Base-by-base conservation (phyloP, 1,140 invertebrate genomes). In the Nymphalis io region DNA sequence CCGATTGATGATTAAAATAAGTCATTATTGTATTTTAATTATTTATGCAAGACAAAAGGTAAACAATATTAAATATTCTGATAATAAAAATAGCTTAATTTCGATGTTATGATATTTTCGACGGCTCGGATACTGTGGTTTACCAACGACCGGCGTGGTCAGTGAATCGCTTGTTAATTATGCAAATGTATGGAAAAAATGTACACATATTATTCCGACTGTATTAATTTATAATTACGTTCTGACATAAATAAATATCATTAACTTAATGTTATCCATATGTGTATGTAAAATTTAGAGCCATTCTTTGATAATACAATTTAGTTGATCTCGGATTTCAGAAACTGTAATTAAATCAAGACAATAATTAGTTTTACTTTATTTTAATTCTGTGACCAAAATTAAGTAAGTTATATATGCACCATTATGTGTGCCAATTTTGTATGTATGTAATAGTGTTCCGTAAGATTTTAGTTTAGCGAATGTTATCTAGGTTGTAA, bases 81-180 rank as follows among this genome's bases (percentile, higher is more conserved):
- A 51, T 27, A 27, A 55, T 8, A 23, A n/a, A 55, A 55, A 33
- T 55, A 27, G 51, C 20, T 55, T 27, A 44, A 21, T 33, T 23
- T 48, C 42, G 23, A 27, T 61, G 42, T 23, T 46, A 44, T 61
- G 42, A 48, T 33, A 48, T 63, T 53, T 33, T 38, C 48, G 39
- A 53, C 12, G 12, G n/a, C 61, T 53, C 16, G 51, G n/a, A 27
- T 55, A 53, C 53, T 63, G 61, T 40, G 61, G 48, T 63, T 63
- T 18, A 53, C 48, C 61, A 23, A 53, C 40, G 60, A 46, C 16
- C n/a, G 61, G 20, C 64, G 64, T 44, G 40, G 46, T 33, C 64
- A 66, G 42, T 48, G 64, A 59, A 44, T 48, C 55, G 64, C 44
- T 46, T 59, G 23, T 44, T 55, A 66, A 66, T 59, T 66, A 66